Evolutionary conservation across 2,888 invertebrate species (phyloP).

Genomic region (Diabrotica balteata): DNA sequence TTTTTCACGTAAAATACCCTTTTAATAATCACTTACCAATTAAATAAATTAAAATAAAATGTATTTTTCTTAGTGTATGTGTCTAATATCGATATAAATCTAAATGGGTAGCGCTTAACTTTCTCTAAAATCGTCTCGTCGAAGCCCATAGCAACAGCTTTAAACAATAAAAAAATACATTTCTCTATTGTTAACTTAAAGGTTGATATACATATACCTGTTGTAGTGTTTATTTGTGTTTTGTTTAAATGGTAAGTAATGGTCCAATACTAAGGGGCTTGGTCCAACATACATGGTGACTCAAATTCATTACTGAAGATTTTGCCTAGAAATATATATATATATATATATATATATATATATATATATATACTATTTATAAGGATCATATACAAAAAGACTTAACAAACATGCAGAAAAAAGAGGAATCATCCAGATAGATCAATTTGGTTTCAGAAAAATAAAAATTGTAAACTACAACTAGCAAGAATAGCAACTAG

Average conservation of each 20-base stretch:
- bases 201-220: constrained; percentile 28
- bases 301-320: not conserved
- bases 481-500: too few species aligned
- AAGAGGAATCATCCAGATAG: too few species aligned
- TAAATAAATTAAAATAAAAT: too few species aligned
- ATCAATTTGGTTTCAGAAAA: too few species aligned
- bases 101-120: constrained; percentile 11
- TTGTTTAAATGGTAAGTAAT: constrained; percentile 23
- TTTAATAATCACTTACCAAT: too few species aligned
- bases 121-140: constrained; percentile 25
- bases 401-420: too few species aligned
- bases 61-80: not conserved
- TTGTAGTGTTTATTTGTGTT: constrained; percentile 14
- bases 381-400: too few species aligned
- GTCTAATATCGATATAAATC: constrained; percentile 5
- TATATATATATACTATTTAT: too few species aligned
- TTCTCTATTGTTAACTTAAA: constrained; percentile 25
- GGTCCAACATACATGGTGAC: constrained; percentile 18
- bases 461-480: too few species aligned
- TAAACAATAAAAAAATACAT: constrained; percentile 16
- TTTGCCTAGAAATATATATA: too few species aligned
- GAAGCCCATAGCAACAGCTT: constrained; percentile 26
- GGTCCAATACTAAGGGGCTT: constrained; percentile 22
- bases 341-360: too few species aligned
- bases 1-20: too few species aligned